Percentiles rank a stretch among this genome's conserved stretches.
phyloP scores from a whole-genome alignment of 1,140 invertebrate species.

The Drosophila nigrodunni region DNA sequence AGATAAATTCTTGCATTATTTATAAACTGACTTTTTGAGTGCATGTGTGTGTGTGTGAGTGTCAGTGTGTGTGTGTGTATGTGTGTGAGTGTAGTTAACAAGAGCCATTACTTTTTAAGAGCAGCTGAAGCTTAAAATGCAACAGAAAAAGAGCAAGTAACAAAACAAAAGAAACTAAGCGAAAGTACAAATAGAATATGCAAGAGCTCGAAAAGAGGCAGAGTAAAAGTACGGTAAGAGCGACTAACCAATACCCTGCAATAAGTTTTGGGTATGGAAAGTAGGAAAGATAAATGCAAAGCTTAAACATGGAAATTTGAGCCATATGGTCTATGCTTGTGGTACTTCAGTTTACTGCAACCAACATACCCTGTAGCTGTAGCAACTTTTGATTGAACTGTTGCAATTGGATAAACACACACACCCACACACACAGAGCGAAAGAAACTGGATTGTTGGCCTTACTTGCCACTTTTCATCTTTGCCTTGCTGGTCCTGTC shows the following conservation, averaged over 20 bases:
- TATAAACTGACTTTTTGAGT: constrained; percentile 53
- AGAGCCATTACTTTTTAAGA: constrained; percentile 57
- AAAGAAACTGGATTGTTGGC: constrained; percentile 3
- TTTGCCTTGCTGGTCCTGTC: constrained; percentile 9
- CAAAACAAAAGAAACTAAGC: constrained; percentile 32
- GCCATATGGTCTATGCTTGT: too few species aligned
- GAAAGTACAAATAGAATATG: constrained; percentile 33
- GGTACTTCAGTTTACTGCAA: too few species aligned
- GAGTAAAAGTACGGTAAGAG: too few species aligned
- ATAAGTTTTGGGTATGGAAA: too few species aligned
- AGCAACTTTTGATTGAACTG: constrained; percentile 34
- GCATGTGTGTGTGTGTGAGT: constrained; percentile 9
- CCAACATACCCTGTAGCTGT: background rate
- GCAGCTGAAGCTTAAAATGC: constrained; percentile 35
- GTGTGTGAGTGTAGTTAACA: constrained; percentile 31
- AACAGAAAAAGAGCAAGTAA: constrained; percentile 17
- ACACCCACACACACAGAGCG: background rate
- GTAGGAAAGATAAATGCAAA: too few species aligned
- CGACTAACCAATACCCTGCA: background rate
- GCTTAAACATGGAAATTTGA: too few species aligned
- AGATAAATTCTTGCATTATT: constrained; percentile 59
- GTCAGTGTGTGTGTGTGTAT: constrained; percentile 11
- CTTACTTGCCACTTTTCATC: too few species aligned
- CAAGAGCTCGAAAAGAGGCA: background rate
- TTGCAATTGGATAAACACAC: constrained; percentile 41